Base-by-base conservation (phyloP, 2,888 invertebrate species). In the Myathropa florea region DNA sequence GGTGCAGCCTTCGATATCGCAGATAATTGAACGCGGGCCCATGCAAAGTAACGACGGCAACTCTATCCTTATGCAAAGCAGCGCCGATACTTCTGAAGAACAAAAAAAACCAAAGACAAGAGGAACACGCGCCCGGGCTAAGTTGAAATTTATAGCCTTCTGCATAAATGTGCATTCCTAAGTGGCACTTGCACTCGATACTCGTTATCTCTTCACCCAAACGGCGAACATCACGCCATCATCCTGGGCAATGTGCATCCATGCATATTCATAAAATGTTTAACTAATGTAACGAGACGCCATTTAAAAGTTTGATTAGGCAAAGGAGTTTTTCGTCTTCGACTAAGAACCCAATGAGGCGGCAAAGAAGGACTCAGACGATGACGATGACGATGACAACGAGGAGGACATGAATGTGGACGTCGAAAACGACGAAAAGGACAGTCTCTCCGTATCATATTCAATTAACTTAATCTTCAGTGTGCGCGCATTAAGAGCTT, bases 281-380 rank as follows among this genome's bases (percentile, higher is more conserved):
- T 65, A 86, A 71, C 78, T 70, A 86, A 86, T 83, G 83, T 83
- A 83, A 86, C 78, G 64, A 71, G 78, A 79, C 61, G 75, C 86
- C 61, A 83, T 86, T 83, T 83, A 75, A 83, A 86, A 86, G 73
- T 82, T 86, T 86, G 86, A 86, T 86, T 83, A 75, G 79, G 60
- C 70, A 71, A 81, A 70, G 53, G 18, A 26, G 73, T 18, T 9
- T 18, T 9, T 24, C 59, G 59, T 26, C 24, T 26, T 59, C n/a
- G 14, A 28, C 24, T 26, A 59, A n/a, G 14, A 59, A 14, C 14
- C 24, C n/a, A 39, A 59, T 26, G 26, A 60, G 9, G 6, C n/a
- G 26, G n/a, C 28, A 28, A 28, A 21, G n/a, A 4, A 26, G 60
- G 14, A 26, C 26, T 0, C 26, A 23, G n/a, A 60, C n/a, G 21